phyloP scores from a whole-genome alignment of 2,888 invertebrate genomes.

The Ellobium chinense region DNA sequence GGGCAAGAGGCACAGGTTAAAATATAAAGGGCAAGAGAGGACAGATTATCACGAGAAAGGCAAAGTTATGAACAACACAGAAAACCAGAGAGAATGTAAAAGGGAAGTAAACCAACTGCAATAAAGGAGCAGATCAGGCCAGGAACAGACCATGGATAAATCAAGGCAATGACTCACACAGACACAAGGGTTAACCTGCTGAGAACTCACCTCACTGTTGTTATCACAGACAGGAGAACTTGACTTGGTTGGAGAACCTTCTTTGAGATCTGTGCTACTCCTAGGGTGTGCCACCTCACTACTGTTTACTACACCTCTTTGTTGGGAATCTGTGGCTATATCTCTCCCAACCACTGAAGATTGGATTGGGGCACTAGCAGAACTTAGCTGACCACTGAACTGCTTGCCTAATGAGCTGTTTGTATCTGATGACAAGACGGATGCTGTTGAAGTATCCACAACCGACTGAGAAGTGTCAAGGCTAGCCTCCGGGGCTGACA shows the following conservation, averaged over 20 bases:
- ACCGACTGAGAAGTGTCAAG: background rate
- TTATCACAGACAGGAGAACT: slow-evolving; percentile 68
- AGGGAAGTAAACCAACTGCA: too few relatives aligned
- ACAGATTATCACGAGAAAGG: too few relatives aligned
- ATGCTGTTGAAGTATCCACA: background rate
- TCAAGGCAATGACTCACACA: too few relatives aligned
- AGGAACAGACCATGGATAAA: too few relatives aligned
- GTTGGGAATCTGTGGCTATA: background rate
- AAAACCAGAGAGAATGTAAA: too few relatives aligned
- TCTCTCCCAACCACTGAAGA: background rate
- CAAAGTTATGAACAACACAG: too few relatives aligned
- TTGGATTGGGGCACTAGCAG: background rate
- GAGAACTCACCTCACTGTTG: slow-evolving; percentile 64
- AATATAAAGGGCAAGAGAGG: too few relatives aligned
- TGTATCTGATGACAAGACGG: background rate
- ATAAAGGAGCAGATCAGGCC: too few relatives aligned
- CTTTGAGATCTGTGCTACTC: background rate
- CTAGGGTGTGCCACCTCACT: background rate
- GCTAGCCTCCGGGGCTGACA: background rate
- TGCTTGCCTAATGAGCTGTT: background rate
- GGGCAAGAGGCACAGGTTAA: too few relatives aligned
- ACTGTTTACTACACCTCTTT: background rate
- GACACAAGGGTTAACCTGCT: background rate
- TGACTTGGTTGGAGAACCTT: slow-evolving; percentile 45
- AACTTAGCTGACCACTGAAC: background rate